Base-by-base conservation (phyloP, 2,888 invertebrate species). In the Cheilosia urbana region DNA sequence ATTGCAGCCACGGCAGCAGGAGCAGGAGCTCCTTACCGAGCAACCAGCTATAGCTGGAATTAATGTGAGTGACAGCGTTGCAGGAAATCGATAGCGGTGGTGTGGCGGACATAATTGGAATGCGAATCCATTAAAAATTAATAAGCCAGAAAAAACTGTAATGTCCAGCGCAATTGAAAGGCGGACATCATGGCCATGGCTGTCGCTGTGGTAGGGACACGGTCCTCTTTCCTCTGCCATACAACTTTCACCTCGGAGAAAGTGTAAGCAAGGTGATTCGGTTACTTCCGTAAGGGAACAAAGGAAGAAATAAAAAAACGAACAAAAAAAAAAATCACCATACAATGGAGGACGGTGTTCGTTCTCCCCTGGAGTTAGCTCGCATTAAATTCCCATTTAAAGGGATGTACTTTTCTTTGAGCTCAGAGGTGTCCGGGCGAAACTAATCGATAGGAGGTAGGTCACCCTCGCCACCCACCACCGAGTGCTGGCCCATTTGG, bases 41-140 rank as follows among this genome's bases (percentile, higher is more conserved):
- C 51, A 51, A 6, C 34, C 11, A 27, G 11, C 53, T 40, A n/a
- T 24, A 40, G 11, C 40, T 1, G 53, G 53, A 24, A 19, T 42
- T 55, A 65, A 13, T 27, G 51, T 60, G 73, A 66, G 60, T 60
- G 66, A 60, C 55, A 66, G 66, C 4, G 60, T 37, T 45, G 65
- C 60, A 51, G 77, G 71, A 82, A 76, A 80, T 80, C 80, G 68
- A 80, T 76, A 77, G 37, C 42, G 17, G 65, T 51, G 34, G 19
- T 21, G 37, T 37, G 63, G 65, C 47, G 66, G 63, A 51, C 45
- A 65, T 65, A 79, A 73, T 80, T 71, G 79, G 75, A 84, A 80
- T 76, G 84, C 63, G 75, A 79, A 75, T 37, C 79, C 80, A 80
- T 80, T 84, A 80, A 80, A 79, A 84, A 80, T 80, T 84, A 80